Evolutionary conservation across 1,140 invertebrate genomes (phyloP).

Genomic region (Leptopilina boulardi): DNA sequence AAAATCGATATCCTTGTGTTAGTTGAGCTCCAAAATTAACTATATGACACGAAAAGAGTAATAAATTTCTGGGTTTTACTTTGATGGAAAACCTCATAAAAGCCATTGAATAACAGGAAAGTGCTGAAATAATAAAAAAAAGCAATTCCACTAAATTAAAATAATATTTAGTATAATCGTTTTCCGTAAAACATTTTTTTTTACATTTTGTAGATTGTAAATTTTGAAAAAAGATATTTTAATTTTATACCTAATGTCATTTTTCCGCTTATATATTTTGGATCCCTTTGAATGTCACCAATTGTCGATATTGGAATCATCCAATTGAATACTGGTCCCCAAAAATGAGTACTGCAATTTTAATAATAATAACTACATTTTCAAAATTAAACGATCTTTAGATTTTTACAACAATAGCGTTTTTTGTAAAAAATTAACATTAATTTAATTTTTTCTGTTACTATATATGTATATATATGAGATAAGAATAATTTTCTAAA

Average conservation of each 20-base stretch:
- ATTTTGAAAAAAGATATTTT: conserved; percentile 56
- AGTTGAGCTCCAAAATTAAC: conserved; percentile 93
- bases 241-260: conserved; percentile 90
- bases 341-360: conserved; percentile 90
- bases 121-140: conserved; percentile 80
- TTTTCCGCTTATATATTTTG: conserved; percentile 95
- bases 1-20: conserved; percentile 85
- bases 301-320: conserved; percentile 96
- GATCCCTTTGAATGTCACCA: conserved; percentile 93
- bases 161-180: not conserved
- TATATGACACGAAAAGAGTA: conserved; percentile 95
- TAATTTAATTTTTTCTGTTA: too few relatives aligned
- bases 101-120: conserved; percentile 91
- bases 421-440: too few relatives aligned
- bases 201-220: too few relatives aligned
- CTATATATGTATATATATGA: too few relatives aligned
- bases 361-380: conserved; percentile 20
- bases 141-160: not conserved
- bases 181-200: not conserved
- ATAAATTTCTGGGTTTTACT: conserved; percentile 94
- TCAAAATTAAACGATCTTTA: not conserved
- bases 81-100: conserved; percentile 97
- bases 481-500: not conserved
- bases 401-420: not conserved
- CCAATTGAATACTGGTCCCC: conserved; percentile 97